Evolutionary conservation across 2,888 invertebrate genomes (phyloP), one percentile per base, ranked within the genome.

Genomic region (Erannis defoliaria): DNA sequence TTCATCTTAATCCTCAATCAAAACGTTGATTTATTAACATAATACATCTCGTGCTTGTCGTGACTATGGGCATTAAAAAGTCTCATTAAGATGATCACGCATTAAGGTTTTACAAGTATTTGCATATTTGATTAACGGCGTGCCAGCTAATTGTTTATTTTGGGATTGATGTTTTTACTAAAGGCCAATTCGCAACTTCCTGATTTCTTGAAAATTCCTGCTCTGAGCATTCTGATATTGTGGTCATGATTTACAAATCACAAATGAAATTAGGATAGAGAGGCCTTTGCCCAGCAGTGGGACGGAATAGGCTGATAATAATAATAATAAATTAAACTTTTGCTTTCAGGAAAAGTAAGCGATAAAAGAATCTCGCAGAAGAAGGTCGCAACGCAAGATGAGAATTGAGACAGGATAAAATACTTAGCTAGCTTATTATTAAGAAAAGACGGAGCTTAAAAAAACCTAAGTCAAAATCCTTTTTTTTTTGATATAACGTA

Each of bases 71-170:
- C 62, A 35, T 40, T 62, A 59, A 53, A 58, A 49, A 45, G 38
- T 40, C 55, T 56, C 48, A 48, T 55, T 55, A 55, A 12, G 55
- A 16, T 19, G 12, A 54, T 67, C 62, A 64, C 67, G 64, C 23
- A 37, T 9, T 35, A 35, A 26, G 5, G 5, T 50, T 35, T 40
- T 23, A 35, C 9, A 0, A 37, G 56, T 62, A 57, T 63, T 63
- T 61, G 48, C 55, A 40, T 51, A 54, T 55, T 49, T 64, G 67
- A 67, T 64, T 62, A 54, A 67, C 64, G 55, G 26, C 53, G 35
- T 58, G 38, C 31, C 19, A 26, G 48, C 40, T 61, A 62, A 57
- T 61, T 55, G 48, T 56, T 62, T 54, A 62, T 49, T 61, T 50
- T 16, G 29, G 8, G 42, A 55, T 60, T 42, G 59, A 42, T 33